Conservation (phyloP, 92 coral and sea anemone genomes). For the Bergia puertoricense region DNA sequence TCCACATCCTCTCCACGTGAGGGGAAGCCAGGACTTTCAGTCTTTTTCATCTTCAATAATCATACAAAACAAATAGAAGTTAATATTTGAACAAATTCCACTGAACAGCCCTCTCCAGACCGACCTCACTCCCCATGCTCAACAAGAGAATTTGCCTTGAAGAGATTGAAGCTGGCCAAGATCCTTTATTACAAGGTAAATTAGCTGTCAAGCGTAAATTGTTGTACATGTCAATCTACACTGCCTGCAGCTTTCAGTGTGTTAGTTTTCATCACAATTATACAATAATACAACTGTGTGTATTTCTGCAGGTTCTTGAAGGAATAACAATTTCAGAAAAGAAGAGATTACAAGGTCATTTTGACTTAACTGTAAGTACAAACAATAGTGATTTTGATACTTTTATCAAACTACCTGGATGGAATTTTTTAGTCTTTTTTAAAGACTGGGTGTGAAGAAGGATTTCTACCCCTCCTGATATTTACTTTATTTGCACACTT, state of each 20-base stretch:
- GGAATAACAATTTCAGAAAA: conserved; percentile 81
- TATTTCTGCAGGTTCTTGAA: conserved; percentile 77
- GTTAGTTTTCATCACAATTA: neutral
- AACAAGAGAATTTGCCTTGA: conserved; percentile 91
- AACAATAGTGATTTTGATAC: neutral
- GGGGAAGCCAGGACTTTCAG: too few species aligned
- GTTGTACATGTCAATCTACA: neutral
- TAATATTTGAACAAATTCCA: neutral
- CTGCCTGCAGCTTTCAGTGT: neutral
- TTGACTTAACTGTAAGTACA: conserved; percentile 77
- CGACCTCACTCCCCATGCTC: conserved; percentile 92
- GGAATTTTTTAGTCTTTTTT: neutral
- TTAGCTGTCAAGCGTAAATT: neutral
- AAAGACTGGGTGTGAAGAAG: too few species aligned
- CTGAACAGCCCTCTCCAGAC: conserved; percentile 83
- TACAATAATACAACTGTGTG: neutral
- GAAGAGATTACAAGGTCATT: conserved; percentile 86
- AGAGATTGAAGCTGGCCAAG: conserved; percentile 88
- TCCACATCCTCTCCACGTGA: too few species aligned
- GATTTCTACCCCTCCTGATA: too few species aligned
- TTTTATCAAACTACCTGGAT: too few species aligned
- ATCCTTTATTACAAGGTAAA: conserved; percentile 88
- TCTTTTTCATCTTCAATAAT: neutral
- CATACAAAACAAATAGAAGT: neutral
- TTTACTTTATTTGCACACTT: too few species aligned